These are phyloP conservation scores for Montipora cactus DNA, from an alignment of 64 coral and sea anemone species.

Conservation along the genomic window DNA sequence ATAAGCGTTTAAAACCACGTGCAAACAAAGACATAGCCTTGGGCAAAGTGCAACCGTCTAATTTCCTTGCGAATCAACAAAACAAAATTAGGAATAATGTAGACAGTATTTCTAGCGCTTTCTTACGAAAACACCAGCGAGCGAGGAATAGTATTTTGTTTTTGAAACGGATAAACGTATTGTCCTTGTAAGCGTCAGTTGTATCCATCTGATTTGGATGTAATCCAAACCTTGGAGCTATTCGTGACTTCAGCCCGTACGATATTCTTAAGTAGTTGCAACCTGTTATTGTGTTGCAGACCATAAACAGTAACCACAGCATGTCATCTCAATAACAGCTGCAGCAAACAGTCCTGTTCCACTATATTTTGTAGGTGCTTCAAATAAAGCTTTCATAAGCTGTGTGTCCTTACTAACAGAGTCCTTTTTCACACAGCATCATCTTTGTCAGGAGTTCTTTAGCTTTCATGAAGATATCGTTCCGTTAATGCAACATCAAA, in stretches of 20 bases:
- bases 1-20: slow-evolving; percentile 28
- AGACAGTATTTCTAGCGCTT: too few species aligned
- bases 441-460: too few species aligned
- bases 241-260: slow-evolving; percentile 16
- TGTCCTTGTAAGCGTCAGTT: too few species aligned
- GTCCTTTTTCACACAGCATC: too few species aligned
- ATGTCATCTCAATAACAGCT: slow-evolving; percentile 9
- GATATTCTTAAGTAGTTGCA: background rate
- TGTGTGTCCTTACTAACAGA: too few species aligned
- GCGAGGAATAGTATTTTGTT: too few species aligned
- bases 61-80: background rate
- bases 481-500: too few species aligned
- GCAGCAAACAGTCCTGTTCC: background rate
- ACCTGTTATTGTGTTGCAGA: background rate
- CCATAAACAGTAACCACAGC: slow-evolving; percentile 40
- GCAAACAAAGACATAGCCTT: slow-evolving; percentile 4
- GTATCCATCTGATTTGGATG: background rate
- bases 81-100: too few species aligned
- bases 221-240: background rate
- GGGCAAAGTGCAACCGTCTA: background rate
- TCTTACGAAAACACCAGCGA: background rate
- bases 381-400: too few species aligned
- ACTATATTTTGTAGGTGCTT: background rate
- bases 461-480: too few species aligned
- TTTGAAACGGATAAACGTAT: background rate